Base-by-base conservation (phyloP, 2,888 invertebrate genomes). In the Macaria notata region DNA sequence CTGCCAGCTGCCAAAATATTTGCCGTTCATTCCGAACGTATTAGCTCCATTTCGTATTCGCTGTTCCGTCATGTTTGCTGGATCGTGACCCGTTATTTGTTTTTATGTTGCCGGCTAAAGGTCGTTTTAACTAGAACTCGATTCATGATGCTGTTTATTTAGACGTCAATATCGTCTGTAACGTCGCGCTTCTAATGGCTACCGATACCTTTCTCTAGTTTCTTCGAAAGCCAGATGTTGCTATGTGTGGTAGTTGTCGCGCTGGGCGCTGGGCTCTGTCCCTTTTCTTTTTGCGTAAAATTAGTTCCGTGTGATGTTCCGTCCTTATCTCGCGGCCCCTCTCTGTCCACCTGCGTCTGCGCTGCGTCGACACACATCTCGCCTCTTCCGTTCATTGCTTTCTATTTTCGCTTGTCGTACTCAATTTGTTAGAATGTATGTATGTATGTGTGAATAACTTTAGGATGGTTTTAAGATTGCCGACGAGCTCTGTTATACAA, bases 361-460 rank as follows among this genome's bases (percentile, higher is more conserved):
- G 78, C 74, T 79, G 81, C 36, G 29, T 9, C 85, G 88, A 83
- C 90, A 90, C 85, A 90, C 87, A 89, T 88, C 81, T 81, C 72
- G 70, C 67, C 65, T 81, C 84, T 86, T 84, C 84, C 82, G 83
- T 79, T 79, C 83, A 81, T 75, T 88, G 88, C 91, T 91, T 91
- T 91, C 90, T 91, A 90, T 88, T 90, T 88, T 88, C 79, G 86
- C 87, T 75, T 80, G 78, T 81, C 78, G 77, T 79, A 81, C 83
- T 81, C 74, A 71, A 79, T 81, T 78, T 76, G 75, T 78, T 74
- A 75, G 71, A 67, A 71, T 74, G 64, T 76, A 71, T 69, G 73
- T 73, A 72, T 68, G 73, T 77, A 69, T 69, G 73, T 73, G 72
- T 68, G 73, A 77, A 69, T 75, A 72, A 63, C 59, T 64, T 57